Conservation (phyloP, 2,797 vertebrate species). For the Tokudaia tokunoshimensis region DNA sequence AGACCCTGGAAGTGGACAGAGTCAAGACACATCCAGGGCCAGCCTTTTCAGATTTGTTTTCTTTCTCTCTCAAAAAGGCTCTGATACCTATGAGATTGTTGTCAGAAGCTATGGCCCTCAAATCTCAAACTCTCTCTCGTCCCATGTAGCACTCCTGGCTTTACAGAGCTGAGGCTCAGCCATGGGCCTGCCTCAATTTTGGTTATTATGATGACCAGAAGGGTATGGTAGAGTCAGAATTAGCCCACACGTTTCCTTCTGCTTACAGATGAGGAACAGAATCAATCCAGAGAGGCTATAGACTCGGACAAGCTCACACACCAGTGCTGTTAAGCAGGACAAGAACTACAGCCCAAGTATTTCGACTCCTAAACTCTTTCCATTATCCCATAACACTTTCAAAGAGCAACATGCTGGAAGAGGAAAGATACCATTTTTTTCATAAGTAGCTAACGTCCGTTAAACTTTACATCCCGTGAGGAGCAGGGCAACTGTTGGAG, state of each 20-base stretch:
- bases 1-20: background rate
- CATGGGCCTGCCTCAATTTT: background rate
- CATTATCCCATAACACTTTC: constrained; percentile 10
- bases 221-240: background rate
- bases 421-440: constrained; percentile 61
- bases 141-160: background rate
- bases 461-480: constrained; percentile 1
- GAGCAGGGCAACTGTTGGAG: constrained; percentile 36
- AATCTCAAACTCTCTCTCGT: background rate
- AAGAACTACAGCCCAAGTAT: background rate
- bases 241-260: constrained; percentile 27
- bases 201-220: constrained; percentile 22
- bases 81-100: background rate
- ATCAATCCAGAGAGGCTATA: constrained; percentile 54
- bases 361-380: constrained; percentile 33
- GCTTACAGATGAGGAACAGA: constrained; percentile 54
- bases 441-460: background rate
- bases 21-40: background rate
- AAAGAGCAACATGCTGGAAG: constrained; percentile 50
- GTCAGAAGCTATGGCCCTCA: background rate
- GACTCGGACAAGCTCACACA: background rate
- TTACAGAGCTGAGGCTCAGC: background rate
- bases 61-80: background rate
- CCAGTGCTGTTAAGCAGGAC: background rate
- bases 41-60: background rate